These are phyloP conservation scores for Caenorhabditis sp. DNA, from an alignment of 2,888 invertebrate species.

Conservation along the genomic window DNA sequence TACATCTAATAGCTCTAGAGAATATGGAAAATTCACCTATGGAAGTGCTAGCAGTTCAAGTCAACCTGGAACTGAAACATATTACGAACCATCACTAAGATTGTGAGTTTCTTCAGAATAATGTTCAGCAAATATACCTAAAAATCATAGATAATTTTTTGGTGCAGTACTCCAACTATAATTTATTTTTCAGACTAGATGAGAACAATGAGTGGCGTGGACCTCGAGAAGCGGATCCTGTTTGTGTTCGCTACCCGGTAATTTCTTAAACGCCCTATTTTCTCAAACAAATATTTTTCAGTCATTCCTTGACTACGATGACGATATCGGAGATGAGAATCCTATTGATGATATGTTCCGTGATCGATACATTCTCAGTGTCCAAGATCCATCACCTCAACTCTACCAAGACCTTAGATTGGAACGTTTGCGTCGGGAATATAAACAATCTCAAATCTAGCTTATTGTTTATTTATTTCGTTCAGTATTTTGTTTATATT, in stretches of 20 bases:
- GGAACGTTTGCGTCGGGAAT: conserved; percentile 51
- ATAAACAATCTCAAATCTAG: conserved; percentile 50
- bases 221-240: conserved; percentile 26
- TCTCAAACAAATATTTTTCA: conserved; percentile 8
- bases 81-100: conserved; percentile 49
- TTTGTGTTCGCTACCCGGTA: conserved; percentile 31
- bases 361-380: conserved; percentile 53
- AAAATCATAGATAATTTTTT: no score
- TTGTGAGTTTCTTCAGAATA: conserved; percentile 32
- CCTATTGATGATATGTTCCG: conserved; percentile 55
- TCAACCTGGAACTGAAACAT: conserved; percentile 49
- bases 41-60: conserved; percentile 32
- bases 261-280: not conserved
- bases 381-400: conserved; percentile 50
- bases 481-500: not conserved
- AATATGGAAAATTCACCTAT: conserved; percentile 36
- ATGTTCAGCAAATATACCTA: not conserved
- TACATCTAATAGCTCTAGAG: conserved; percentile 19
- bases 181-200: conserved; percentile 36
- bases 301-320: conserved; percentile 35
- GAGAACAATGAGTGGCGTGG: conserved; percentile 43
- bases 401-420: conserved; percentile 51
- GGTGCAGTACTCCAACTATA: no score
- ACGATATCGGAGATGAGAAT: conserved; percentile 42
- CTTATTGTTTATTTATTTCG: not conserved